phyloP scores from a whole-genome alignment of 2,113 vertebrate genomes.

The Chloropsis cyanopogon region DNA sequence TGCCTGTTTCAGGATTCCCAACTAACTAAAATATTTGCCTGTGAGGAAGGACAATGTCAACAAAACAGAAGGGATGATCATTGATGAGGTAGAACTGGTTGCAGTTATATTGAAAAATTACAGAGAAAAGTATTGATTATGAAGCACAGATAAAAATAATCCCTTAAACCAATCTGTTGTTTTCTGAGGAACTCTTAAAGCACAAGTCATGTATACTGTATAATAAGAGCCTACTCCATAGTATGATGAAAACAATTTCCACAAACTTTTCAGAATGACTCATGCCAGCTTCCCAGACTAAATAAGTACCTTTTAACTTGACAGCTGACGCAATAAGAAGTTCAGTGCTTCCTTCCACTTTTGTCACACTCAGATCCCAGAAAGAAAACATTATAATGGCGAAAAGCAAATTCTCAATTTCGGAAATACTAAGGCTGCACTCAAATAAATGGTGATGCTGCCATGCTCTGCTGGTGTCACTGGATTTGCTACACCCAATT shows the following conservation, averaged over 20 bases:
- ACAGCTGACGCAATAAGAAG: constrained; percentile 10
- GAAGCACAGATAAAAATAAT: background rate
- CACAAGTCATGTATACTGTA: background rate
- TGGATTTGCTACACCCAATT: background rate
- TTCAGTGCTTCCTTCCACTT: constrained; percentile 20
- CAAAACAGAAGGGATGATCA: background rate
- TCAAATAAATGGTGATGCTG: background rate
- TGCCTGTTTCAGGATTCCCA: background rate
- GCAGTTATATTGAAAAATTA: background rate
- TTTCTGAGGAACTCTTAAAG: background rate
- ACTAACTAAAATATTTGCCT: background rate
- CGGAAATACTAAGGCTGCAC: background rate
- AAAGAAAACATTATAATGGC: background rate
- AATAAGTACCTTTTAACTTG: constrained; percentile 33
- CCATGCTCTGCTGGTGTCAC: background rate
- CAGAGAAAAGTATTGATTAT: background rate
- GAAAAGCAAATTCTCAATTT: background rate
- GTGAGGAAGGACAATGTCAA: background rate
- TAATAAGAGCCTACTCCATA: background rate
- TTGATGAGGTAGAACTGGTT: background rate
- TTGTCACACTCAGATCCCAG: background rate
- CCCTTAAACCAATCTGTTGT: background rate
- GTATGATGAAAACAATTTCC: background rate
- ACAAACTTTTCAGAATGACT: constrained; percentile 33
- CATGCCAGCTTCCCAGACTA: constrained; percentile 2